Evolutionary conservation across 37 sponge, comb jelly and placozoan genomes (phyloP).

Genomic region (Beroe ovata): DNA sequence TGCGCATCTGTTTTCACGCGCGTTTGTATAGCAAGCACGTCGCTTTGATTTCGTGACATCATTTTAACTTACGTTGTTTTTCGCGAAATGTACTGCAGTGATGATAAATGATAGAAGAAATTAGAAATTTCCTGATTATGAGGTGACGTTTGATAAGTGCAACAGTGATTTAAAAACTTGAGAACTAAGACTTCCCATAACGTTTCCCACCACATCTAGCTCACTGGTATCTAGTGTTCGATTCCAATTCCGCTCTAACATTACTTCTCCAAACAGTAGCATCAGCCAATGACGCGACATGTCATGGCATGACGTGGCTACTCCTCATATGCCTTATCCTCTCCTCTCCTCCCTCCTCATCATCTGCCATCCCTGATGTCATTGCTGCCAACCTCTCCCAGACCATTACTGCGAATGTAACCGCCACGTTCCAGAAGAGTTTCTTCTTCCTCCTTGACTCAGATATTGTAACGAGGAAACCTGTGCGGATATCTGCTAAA

Average conservation of each 20-base stretch:
- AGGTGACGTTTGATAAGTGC: too few relatives aligned
- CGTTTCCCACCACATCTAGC: too few relatives aligned
- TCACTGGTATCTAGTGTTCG: too few relatives aligned
- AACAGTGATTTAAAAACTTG: too few relatives aligned
- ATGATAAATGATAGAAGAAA: too few relatives aligned
- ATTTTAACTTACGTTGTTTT: too few relatives aligned
- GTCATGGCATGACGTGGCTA: not conserved
- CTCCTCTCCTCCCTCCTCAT: not conserved
- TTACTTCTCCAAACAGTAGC: not conserved
- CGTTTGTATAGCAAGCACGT: not conserved
- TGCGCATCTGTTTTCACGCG: not conserved
- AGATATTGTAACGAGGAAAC: conserved; percentile 23
- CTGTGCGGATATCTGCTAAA: conserved; percentile 55
- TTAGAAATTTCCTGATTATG: too few relatives aligned
- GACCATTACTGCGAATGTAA: conserved; percentile 64
- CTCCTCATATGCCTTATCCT: not conserved
- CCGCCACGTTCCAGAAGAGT: conserved; percentile 52
- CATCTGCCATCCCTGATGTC: conserved; percentile 1
- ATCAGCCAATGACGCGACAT: not conserved
- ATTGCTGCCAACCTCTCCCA: conserved; percentile 37
- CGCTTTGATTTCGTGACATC: too few relatives aligned
- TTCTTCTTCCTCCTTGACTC: conserved; percentile 63
- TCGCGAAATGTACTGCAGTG: too few relatives aligned
- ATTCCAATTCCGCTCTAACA: too few relatives aligned
- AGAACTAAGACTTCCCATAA: too few relatives aligned